Evolutionary conservation across 1,140 invertebrate species (phyloP), one percentile per base, ranked within the genome.

Genomic region (Coenobita brevimanus): DNA sequence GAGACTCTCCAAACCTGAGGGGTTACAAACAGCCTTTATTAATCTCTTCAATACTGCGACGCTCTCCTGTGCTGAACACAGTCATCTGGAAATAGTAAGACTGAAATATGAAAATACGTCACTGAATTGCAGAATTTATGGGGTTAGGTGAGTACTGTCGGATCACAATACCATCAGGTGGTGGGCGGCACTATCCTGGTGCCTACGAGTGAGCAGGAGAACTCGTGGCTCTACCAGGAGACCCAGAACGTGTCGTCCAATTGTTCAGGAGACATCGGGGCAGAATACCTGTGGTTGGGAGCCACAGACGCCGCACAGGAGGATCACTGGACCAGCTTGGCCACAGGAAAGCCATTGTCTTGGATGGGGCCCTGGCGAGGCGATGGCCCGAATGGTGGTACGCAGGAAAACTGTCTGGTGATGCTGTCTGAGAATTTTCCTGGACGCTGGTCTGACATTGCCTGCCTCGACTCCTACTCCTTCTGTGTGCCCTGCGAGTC

Each of bases 401-500:
- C 38, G 36, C 33, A 54, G 38, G 84, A 87, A 41, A 87, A 87
- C 75, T 87, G 84, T 33, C 27, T 87, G 76, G 84, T 87, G 2
- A 87, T 87, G 84, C 60, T 80, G 4, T 46, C 30, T 17, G 84
- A 62, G 2, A 33, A 76, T 2, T 87, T 87, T n/a, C 84, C 84
- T 21, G 62, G 60, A 3, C 60, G 36, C 27, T 87, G 84, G 84
- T 87, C 84, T 15, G 84, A 87, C 76, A 87, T 87, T 8, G 76
- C 84, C 36, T 87, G 84, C 36, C 64, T 87, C 2, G 76, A 87
- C 27, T 54, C 75, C 30, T 87, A 87, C 43, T 67, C 84, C 60
- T 87, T 87, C 75, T 87, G 76, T 41, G 84, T 80, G 6, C 84
- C 84, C 4, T 87, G 84, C 33, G 84, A 80, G 57, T 87, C 54